phyloP scores from a whole-genome alignment of 2,888 invertebrate genomes.

The Leptinotarsa tumamoca region DNA sequence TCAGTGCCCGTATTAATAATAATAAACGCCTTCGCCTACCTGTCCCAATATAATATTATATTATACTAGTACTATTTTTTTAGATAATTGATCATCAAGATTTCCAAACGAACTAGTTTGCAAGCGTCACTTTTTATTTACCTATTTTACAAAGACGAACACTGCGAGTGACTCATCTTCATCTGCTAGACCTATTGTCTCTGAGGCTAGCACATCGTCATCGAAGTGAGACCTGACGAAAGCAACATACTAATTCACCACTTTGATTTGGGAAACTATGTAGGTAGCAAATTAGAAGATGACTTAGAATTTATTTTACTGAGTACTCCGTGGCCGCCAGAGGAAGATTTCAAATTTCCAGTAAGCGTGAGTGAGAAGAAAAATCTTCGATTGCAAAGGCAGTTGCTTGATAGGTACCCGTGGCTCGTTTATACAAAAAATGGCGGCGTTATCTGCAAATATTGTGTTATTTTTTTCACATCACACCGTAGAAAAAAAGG shows the following conservation, averaged over 20 bases:
- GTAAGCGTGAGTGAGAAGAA: slow-evolving; percentile 11
- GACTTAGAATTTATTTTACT: background rate
- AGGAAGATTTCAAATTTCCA: slow-evolving; percentile 1
- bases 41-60: too few relatives aligned
- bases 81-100: slow-evolving; percentile 14
- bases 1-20: too few relatives aligned
- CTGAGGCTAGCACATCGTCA: background rate
- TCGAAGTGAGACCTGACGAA: slow-evolving; percentile 7
- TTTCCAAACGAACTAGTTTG: slow-evolving; percentile 15
- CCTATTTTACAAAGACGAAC: slow-evolving; percentile 5
- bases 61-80: background rate
- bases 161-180: slow-evolving; percentile 22
- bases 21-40: too few relatives aligned
- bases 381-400: background rate
- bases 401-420: background rate
- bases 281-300: slow-evolving; percentile 15
- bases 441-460: background rate
- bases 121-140: slow-evolving; percentile 20
- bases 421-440: background rate
- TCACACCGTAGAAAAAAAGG: too few relatives aligned
- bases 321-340: background rate
- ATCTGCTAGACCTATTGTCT: slow-evolving; percentile 22
- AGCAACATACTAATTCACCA: slow-evolving; percentile 14
- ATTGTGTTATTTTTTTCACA: background rate
- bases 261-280: slow-evolving; percentile 15